Base-by-base conservation (phyloP, 1,140 invertebrate genomes). In the Aphelinus atriplicis region DNA sequence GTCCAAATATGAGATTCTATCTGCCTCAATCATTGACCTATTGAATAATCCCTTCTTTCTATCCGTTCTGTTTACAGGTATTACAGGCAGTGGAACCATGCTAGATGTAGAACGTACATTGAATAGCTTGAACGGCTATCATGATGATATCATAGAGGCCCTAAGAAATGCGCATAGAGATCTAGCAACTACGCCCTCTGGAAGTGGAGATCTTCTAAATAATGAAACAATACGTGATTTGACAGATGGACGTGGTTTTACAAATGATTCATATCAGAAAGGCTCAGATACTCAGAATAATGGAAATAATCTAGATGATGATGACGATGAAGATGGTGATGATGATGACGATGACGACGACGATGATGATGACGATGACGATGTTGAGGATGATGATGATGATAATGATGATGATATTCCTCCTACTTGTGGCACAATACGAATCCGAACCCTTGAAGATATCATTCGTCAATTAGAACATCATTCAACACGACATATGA, bases 391-490 rank as follows among this genome's bases (percentile, higher is more conserved):
- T 26, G 26, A 26, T 26, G 89, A 90, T 79, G 92, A 93, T 48
- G 91, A 93, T 50, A 92, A 94, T 65, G 91, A 93, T 51, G 93
- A 94, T 65, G 92, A 92, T 69, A 89, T 91, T n/a, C 82, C 85
- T 55, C 92, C 91, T 1, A 90, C 91, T 1, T 93, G 92, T 73
- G 93, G 93, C 51, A 92, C 93, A 1, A 91, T 94, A 79, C 90
- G 96, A 62, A 97, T 97, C 82, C 90, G 96, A 55, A 97, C 95
- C 83, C 87, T 98, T 69, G 96, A 97, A 86, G 96, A 97, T 84
- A 90, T 98, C 43, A 96, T 97, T 76, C 89, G 95, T 62, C 95
- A 97, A 86, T 87, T 98, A 70, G 95, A 97, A 84, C 94, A 96
- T 83, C 95, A 97, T 84, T 93, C 94, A 55, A 92, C 92, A 60